These are phyloP conservation scores for Gymnocypris eckloni DNA, from an alignment of 2,797 vertebrate genomes.

Conservation along the genomic window DNA sequence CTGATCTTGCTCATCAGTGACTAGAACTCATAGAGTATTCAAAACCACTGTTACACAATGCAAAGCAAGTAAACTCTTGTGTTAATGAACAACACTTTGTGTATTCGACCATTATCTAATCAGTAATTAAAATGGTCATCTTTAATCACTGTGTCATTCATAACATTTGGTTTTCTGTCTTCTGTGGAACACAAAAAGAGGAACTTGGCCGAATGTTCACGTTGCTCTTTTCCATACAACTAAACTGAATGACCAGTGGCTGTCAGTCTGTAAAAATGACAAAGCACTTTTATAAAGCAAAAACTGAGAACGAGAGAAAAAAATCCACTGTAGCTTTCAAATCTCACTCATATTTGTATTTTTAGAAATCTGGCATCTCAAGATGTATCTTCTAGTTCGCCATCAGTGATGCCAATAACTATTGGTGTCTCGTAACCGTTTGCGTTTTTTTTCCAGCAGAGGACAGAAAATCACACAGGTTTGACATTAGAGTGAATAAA, in stretches of 20 bases:
- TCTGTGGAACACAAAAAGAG: not conserved
- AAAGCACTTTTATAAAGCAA: not conserved
- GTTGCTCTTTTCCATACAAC: not conserved
- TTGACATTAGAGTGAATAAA: not conserved
- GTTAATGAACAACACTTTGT: not conserved
- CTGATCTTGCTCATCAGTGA: constrained; percentile 23
- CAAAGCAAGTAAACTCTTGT: constrained; percentile 1
- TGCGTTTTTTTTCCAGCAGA: not conserved
- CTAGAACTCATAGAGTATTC: not conserved
- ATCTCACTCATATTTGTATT: not conserved
- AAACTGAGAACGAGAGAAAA: not conserved
- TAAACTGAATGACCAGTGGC: not conserved
- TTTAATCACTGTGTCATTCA: not conserved
- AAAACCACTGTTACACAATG: constrained; percentile 25
- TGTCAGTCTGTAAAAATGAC: not conserved
- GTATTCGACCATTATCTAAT: not conserved
- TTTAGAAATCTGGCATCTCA: not conserved
- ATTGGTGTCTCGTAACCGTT: not conserved
- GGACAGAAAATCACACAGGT: not conserved
- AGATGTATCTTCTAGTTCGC: not conserved
- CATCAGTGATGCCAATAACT: not conserved
- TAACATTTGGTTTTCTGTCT: not conserved
- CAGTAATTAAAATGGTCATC: not conserved
- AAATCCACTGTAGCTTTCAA: no score
- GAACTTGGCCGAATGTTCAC: not conserved